Evolutionary conservation across 1,140 invertebrate genomes (phyloP), one percentile per base, ranked within the genome.

Genomic region (Probaryconus sp.): DNA sequence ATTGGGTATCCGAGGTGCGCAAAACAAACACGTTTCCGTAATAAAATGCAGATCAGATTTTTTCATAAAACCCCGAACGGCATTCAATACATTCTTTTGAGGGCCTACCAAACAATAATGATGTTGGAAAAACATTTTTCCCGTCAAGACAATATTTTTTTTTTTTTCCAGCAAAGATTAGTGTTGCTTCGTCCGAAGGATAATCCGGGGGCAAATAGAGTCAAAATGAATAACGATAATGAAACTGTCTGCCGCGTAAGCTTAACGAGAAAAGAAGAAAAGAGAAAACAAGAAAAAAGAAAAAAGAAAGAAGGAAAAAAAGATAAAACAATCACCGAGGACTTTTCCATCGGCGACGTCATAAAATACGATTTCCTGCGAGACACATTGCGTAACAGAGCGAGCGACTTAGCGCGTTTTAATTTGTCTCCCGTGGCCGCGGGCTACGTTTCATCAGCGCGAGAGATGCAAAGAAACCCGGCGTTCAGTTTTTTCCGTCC

Each of bases 371-470:
- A 38, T 60, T 31, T 58, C 35, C 47, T 38, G 47, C 30, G 26
- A 60, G 50, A 63, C 48, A 47, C 37, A n/a, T 43, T 35, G 26
- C 31, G 11, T 20, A 2, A 6, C 17, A 17, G 16, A n/a, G 20
- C 17, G 18, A 55, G 40, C 26, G 42, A 21, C 45, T 53, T 69
- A 13, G 37, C 37, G 48, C 42, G 40, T 55, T 64, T 64, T 64
- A 58, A 47, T 61, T 61, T 48, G 56, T 70, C 68, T 51, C 42
- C 11, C 6, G 51, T 38, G 31, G 50, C 67, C 58, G 26, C 24
- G 50, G 56, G 65, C 50, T 38, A 65, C 20, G 60, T 72, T 78
- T 72, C 67, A 71, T 70, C 60, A 55, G 61, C 56, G 56, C 38
- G 5, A 24, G 51, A 24, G 20, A 58, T 56, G 60, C 60, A 64